Conservation (phyloP, 2,797 vertebrate genomes). For the Hapalemur alaotrensis region DNA sequence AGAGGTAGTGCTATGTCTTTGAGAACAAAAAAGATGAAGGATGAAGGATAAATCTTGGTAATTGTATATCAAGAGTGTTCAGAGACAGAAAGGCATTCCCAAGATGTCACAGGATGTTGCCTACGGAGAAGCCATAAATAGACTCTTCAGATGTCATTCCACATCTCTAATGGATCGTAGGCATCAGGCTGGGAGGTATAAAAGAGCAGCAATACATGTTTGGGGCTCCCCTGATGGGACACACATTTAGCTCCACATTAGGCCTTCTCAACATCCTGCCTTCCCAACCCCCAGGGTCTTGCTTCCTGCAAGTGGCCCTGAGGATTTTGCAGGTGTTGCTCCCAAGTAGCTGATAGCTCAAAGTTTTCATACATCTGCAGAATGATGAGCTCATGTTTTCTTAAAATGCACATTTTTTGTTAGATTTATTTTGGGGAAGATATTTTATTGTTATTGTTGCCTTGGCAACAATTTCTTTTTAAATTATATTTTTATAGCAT, state of each 20-base stretch:
- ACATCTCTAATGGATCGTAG: background rate
- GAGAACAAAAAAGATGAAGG: background rate
- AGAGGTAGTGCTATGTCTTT: background rate
- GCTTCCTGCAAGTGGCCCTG: background rate
- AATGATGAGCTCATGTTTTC: background rate
- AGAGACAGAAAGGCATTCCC: background rate
- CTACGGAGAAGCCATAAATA: background rate
- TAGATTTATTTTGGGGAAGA: background rate
- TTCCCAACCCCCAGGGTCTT: background rate
- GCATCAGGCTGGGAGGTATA: background rate
- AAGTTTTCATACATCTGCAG: background rate
- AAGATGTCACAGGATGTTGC: background rate
- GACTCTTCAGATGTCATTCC: background rate
- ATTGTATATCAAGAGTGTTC: background rate
- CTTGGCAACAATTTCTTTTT: constrained; percentile 17
- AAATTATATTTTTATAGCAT: background rate
- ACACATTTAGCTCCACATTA: background rate
- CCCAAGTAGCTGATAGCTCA: background rate
- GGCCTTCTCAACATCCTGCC: background rate
- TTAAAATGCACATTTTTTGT: constrained; percentile 5
- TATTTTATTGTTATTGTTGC: background rate
- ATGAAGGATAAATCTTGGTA: background rate
- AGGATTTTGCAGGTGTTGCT: background rate
- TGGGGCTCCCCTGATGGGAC: background rate
- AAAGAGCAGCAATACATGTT: background rate